Percentiles rank a stretch among this genome's conserved stretches.
These are phyloP conservation scores for Proterorhinus semilunaris DNA, from an alignment of 2,113 vertebrate genomes.

Conservation along the genomic window DNA sequence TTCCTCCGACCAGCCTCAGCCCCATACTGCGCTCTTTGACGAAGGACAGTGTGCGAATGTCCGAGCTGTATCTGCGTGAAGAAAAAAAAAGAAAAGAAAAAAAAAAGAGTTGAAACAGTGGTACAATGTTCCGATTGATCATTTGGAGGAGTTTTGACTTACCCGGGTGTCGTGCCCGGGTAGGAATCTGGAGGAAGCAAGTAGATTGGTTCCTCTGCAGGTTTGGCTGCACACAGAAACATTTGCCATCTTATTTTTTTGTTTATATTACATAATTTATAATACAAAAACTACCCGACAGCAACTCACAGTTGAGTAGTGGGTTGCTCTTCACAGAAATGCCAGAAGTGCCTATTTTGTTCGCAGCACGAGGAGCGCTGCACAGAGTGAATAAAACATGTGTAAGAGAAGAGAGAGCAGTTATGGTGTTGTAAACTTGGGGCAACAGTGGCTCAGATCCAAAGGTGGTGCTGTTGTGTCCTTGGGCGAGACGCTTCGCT, in stretches of 20 bases:
- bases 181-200: conserved; percentile 78
- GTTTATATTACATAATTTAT: background rate
- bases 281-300: background rate
- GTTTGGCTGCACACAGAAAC: conserved; percentile 51
- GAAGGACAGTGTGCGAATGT: conserved; percentile 77
- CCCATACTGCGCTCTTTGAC: conserved; percentile 85
- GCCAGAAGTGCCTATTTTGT: conserved; percentile 48
- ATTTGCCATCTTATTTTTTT: background rate
- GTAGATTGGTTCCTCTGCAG: conserved; percentile 77
- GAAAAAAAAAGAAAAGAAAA: no score
- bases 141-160: conserved; percentile 6
- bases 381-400: background rate
- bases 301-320: conserved; percentile 59
- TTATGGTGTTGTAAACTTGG: no score
- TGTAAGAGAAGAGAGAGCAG: background rate
- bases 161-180: conserved; percentile 66
- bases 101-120: no score
- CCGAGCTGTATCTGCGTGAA: conserved; percentile 83
- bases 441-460: no score
- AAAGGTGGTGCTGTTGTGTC: no score
- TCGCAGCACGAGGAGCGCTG: conserved; percentile 54
- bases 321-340: conserved; percentile 55
- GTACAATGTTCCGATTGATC: no score
- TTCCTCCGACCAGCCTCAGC: conserved; percentile 88
- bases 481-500: no score